Base-by-base conservation (phyloP, 2,888 invertebrate genomes). In the Kryphioiulus occultus region DNA sequence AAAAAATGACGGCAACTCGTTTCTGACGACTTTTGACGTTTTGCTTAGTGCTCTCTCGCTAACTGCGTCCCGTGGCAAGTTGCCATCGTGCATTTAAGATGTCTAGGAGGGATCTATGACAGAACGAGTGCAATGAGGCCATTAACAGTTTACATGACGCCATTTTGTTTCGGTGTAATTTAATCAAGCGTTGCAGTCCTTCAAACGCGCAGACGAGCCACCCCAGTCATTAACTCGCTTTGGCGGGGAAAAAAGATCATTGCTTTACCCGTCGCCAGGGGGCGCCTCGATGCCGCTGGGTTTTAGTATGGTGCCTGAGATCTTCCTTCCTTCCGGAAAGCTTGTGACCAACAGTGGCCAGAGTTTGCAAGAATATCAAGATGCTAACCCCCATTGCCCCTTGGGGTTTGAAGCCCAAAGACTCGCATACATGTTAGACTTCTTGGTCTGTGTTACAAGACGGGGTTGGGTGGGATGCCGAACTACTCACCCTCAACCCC, bases 131-230 rank as follows among this genome's bases (percentile, higher is more conserved):
- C 68, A 68, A 68, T 68, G 68, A 68, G 68, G 68, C 68, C 68
- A 68, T 68, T 68, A 68, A 68, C 68, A 68, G 68, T 68, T 68
- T 68, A 68, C 68, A 68, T 26, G 68, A 68, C 68, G 68, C 68
- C 68, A 68, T 68, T 68, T 68, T 68, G 68, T 68, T 68, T 68
- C 68, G 68, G 68, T 68, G 68, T 68, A 68, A 68, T 68, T 68
- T 68, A 68, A 68, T 68, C 68, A 68, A 26, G 12, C 68, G 68
- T 68, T 68, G 68, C 68, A 68, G 68, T n/a, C 68, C 68, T 68
- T 68, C 68, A 68, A 68, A 26, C 68, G 68, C 15, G 68, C 68
- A 15, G 68, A 68, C 68, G 15, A 68, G 26, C 68, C 68, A 68
- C 68, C 68, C 68, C 68, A 68, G 68, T 26, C 68, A 68, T 68